Conservation (phyloP, 1,140 invertebrate genomes). For the Sarcophaga bullata region DNA sequence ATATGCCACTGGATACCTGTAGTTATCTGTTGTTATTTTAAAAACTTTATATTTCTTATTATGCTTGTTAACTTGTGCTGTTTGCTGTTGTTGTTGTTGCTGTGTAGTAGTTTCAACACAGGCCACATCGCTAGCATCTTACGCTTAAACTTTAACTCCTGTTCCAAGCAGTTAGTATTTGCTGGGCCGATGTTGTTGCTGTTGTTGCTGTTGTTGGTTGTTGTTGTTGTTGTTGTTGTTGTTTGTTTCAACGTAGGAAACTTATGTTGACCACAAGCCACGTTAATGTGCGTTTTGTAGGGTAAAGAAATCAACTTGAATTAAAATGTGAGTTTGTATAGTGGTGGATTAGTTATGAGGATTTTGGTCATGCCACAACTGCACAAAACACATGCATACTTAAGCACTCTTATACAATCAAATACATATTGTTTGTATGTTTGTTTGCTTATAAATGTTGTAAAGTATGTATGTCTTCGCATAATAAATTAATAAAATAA, state of each 20-base stretch:
- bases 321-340: slow-evolving; percentile 31
- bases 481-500: slow-evolving; percentile 6
- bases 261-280: slow-evolving; percentile 40
- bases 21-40: not conserved
- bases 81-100: too few species aligned
- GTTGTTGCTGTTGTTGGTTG: too few species aligned
- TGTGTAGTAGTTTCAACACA: too few species aligned
- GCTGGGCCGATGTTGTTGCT: not conserved
- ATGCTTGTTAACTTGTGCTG: too few species aligned
- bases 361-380: slow-evolving; percentile 19
- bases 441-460: too few species aligned
- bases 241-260: not conserved
- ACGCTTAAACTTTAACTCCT: not conserved
- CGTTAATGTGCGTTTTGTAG: slow-evolving; percentile 40
- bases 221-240: not conserved
- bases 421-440: not conserved
- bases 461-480: too few species aligned
- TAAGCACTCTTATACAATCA: not conserved
- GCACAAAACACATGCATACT: not conserved
- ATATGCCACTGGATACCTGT: too few species aligned
- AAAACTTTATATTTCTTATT: not conserved
- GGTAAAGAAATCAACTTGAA: slow-evolving; percentile 34
- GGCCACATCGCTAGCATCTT: not conserved
- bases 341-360: slow-evolving; percentile 36
- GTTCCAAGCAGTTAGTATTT: not conserved